Conservation (phyloP, 1,140 invertebrate genomes). For the Temnothorax curvispinosus region DNA sequence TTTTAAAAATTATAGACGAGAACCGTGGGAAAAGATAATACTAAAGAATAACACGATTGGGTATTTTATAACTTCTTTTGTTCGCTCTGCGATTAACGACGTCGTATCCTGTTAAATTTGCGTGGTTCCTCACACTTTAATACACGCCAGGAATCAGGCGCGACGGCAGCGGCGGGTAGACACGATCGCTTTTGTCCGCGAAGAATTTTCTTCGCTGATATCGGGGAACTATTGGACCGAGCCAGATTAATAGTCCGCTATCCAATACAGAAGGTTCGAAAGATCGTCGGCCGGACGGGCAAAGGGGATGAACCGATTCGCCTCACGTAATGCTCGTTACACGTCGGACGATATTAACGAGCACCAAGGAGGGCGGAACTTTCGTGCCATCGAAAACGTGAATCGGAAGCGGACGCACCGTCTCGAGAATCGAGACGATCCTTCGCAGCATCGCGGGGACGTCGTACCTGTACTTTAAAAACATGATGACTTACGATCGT, state of each 20-base stretch:
- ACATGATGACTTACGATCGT: not conserved
- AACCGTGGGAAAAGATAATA: not conserved
- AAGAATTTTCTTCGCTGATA: constrained; percentile 74
- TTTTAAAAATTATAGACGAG: not conserved
- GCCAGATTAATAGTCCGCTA: constrained; percentile 72
- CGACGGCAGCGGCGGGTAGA: constrained; percentile 38
- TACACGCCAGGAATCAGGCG: constrained; percentile 57
- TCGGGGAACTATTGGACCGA: constrained; percentile 68
- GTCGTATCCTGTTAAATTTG: constrained; percentile 64
- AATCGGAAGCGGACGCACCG: constrained; percentile 73
- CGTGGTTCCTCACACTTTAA: constrained; percentile 69
- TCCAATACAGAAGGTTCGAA: constrained; percentile 57
- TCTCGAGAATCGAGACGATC: constrained; percentile 65
- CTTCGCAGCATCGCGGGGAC: not conserved
- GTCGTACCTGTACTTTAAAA: not conserved
- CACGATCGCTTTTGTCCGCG: constrained; percentile 72
- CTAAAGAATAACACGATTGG: not conserved
- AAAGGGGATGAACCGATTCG: constrained; percentile 70
- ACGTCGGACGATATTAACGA: constrained; percentile 76
- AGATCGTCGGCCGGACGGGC: constrained; percentile 38
- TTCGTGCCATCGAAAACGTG: constrained; percentile 73
- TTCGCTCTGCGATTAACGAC: constrained; percentile 6
- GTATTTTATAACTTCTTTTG: not conserved
- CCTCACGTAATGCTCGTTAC: constrained; percentile 76
- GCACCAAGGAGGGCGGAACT: constrained; percentile 70